A percentile compares a stretch with the other conserved stretches of the same genome.
Conservation (phyloP, 2,113 vertebrate species). For the Microtus montanus region DNA sequence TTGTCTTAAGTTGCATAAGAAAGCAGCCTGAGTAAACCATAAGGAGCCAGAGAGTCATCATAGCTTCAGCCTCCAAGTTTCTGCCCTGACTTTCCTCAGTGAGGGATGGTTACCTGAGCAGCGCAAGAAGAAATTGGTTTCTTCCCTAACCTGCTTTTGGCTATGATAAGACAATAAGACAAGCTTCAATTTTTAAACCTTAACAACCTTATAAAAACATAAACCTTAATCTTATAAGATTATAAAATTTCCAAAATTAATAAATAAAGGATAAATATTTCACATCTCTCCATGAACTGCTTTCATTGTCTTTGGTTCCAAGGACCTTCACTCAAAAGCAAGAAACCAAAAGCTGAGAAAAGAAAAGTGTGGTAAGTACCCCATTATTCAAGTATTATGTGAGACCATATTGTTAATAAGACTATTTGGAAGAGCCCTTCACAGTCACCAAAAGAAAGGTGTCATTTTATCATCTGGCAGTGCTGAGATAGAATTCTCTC, state of each 20-base stretch:
- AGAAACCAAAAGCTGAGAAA: background rate
- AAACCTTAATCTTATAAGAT: background rate
- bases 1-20: background rate
- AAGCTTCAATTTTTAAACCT: background rate
- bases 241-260: background rate
- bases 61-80: background rate
- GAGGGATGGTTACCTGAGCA: background rate
- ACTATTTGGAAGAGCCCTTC: slow-evolving; percentile 26
- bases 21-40: background rate
- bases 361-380: background rate
- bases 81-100: background rate
- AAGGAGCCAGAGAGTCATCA: background rate
- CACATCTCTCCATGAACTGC: background rate
- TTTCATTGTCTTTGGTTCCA: background rate
- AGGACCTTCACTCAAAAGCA: background rate
- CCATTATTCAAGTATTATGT: background rate
- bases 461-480: background rate
- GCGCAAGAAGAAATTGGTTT: background rate
- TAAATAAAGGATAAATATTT: background rate
- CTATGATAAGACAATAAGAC: background rate
- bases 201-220: background rate
- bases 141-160: background rate
- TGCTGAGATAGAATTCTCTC: slow-evolving; percentile 18
- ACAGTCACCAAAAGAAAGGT: slow-evolving; percentile 21
- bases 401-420: background rate